Conservation (phyloP, 2,888 invertebrate species). For the Ophion costatus region DNA sequence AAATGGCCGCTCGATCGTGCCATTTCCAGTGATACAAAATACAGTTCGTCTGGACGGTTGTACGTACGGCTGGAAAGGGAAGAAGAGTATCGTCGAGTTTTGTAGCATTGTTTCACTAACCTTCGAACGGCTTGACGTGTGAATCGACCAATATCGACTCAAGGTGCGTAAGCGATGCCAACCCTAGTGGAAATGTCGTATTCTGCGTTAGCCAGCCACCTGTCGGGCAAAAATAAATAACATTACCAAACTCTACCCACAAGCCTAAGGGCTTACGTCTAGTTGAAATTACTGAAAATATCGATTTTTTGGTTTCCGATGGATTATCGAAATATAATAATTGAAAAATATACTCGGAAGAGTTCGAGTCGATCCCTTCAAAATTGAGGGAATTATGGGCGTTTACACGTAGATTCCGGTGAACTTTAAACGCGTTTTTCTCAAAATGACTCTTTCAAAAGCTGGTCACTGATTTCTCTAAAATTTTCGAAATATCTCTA, state of each 20-base stretch:
- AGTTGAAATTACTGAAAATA: too few relatives aligned
- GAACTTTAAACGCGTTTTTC: too few relatives aligned
- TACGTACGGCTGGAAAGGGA: background rate
- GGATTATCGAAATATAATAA: too few relatives aligned
- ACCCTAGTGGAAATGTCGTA: constrained; percentile 92
- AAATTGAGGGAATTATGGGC: too few relatives aligned
- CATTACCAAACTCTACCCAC: background rate
- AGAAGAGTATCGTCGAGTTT: background rate
- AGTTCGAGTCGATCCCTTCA: too few relatives aligned
- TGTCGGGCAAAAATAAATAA: constrained; percentile 80
- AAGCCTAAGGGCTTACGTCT: background rate
- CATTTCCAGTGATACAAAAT: background rate
- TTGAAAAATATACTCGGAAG: too few relatives aligned
- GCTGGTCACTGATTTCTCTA: too few relatives aligned
- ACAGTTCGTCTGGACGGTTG: background rate
- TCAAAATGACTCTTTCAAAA: too few relatives aligned
- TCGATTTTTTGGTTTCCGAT: too few relatives aligned
- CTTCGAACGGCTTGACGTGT: constrained; percentile 91
- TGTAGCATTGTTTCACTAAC: constrained; percentile 76
- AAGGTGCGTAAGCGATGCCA: constrained; percentile 95
- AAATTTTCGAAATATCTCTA: too few relatives aligned
- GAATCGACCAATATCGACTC: constrained; percentile 93
- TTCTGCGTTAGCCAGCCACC: constrained; percentile 91
- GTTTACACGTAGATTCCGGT: too few relatives aligned
- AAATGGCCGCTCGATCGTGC: background rate